phyloP scores from a whole-genome alignment of 2,797 vertebrate species.

The Eurystomus glaucurus region DNA sequence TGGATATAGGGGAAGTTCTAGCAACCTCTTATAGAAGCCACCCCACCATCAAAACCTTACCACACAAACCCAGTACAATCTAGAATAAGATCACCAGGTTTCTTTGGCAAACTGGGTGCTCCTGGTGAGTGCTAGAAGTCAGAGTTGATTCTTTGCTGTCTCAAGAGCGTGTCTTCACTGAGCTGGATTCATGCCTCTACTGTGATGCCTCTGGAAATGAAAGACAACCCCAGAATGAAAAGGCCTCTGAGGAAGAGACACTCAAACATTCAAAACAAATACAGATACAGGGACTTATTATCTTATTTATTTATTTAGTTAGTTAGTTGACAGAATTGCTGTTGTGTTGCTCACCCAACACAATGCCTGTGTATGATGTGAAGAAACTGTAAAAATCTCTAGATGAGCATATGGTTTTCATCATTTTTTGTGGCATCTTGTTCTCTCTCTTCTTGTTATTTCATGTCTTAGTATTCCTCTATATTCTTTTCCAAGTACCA shows the following conservation, averaged over 20 bases:
- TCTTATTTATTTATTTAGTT: neutral
- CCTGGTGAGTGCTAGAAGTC: neutral
- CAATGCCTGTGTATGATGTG: neutral
- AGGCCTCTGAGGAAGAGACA: neutral
- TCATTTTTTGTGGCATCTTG: neutral
- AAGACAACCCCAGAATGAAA: neutral
- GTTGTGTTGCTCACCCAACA: neutral
- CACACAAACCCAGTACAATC: neutral
- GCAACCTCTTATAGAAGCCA: neutral
- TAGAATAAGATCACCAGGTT: neutral
- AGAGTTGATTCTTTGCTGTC: neutral
- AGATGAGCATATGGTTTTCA: neutral
- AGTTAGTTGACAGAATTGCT: neutral
- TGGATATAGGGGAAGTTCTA: neutral
- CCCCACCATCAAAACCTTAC: neutral
- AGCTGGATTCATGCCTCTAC: neutral
- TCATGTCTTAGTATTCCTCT: neutral
- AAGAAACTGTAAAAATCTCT: neutral
- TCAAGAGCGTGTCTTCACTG: neutral
- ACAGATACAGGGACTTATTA: neutral
- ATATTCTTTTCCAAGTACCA: neutral
- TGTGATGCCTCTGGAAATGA: neutral
- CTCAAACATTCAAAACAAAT: neutral
- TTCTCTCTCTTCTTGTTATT: neutral
- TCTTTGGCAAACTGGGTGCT: neutral